phyloP scores from a whole-genome alignment of 2,113 vertebrate species.

The Seriola quinqueradiata region DNA sequence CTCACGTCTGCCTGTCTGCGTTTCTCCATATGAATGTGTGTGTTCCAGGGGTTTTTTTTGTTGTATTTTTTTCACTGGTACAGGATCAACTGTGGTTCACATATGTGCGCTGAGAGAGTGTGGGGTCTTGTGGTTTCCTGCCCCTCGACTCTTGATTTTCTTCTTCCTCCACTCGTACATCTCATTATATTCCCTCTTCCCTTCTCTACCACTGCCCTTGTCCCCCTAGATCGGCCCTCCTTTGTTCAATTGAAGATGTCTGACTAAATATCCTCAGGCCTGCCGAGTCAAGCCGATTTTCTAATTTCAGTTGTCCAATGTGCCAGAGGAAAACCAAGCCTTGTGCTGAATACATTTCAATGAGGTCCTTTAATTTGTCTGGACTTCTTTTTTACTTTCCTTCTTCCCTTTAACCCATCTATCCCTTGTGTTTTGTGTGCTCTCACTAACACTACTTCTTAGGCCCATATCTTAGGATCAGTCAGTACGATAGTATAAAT shows the following conservation, averaged over 20 bases:
- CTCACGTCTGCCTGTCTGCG: constrained; percentile 62
- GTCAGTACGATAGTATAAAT: not conserved
- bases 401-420: not conserved
- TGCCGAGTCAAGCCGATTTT: constrained; percentile 52
- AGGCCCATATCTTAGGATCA: not conserved
- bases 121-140: constrained; percentile 82
- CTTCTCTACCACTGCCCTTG: constrained; percentile 42
- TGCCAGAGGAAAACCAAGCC: constrained; percentile 37
- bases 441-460: not conserved
- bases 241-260: constrained; percentile 67
- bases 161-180: constrained; percentile 60
- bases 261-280: constrained; percentile 63
- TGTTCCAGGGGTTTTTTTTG: constrained; percentile 30
- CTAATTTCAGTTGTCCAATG: constrained; percentile 55
- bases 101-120: constrained; percentile 77
- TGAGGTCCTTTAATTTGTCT: constrained; percentile 26
- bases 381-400: constrained; percentile 19
- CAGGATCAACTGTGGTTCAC: constrained; percentile 74
- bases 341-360: constrained; percentile 58
- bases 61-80: constrained; percentile 16
- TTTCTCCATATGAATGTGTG: constrained; percentile 48
- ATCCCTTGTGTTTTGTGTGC: not conserved
- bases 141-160: constrained; percentile 69
- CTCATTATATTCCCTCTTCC: constrained; percentile 54
- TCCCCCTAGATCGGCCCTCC: constrained; percentile 40